These are phyloP conservation scores for Schizaphis graminum DNA, from an alignment of 2,888 invertebrate genomes.

Conservation along the genomic window DNA sequence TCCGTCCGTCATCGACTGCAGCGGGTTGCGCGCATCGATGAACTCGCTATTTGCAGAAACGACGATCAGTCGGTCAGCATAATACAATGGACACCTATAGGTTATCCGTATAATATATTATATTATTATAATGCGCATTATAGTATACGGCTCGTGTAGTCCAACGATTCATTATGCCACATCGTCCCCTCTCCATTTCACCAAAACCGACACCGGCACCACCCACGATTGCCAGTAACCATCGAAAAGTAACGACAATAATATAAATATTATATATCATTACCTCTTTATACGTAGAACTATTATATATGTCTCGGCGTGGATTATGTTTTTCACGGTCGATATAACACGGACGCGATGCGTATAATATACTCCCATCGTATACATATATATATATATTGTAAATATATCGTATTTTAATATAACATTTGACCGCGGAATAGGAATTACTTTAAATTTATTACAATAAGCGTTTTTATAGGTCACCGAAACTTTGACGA, in stretches of 20 bases:
- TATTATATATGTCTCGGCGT: constrained; percentile 18
- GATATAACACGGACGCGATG: neutral
- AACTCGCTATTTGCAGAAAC: neutral
- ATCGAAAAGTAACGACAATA: too few species aligned
- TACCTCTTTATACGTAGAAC: neutral
- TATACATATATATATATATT: too few species aligned
- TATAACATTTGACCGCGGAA: neutral
- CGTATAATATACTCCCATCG: neutral
- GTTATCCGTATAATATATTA: neutral
- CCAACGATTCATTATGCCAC: too few species aligned
- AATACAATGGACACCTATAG: neutral
- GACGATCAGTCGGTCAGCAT: neutral
- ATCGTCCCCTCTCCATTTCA: too few species aligned
- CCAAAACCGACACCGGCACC: too few species aligned
- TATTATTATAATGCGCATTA: too few species aligned
- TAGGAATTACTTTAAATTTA: neutral
- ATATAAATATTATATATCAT: too few species aligned
- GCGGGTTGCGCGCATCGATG: neutral
- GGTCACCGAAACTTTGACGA: neutral
- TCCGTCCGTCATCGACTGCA: neutral
- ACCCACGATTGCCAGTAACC: too few species aligned
- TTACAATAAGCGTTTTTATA: neutral
- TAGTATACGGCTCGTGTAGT: too few species aligned
- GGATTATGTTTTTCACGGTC: constrained; percentile 47
- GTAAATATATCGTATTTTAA: neutral